Conservation (phyloP, 2,888 invertebrate genomes). For the Papilio protenor region DNA sequence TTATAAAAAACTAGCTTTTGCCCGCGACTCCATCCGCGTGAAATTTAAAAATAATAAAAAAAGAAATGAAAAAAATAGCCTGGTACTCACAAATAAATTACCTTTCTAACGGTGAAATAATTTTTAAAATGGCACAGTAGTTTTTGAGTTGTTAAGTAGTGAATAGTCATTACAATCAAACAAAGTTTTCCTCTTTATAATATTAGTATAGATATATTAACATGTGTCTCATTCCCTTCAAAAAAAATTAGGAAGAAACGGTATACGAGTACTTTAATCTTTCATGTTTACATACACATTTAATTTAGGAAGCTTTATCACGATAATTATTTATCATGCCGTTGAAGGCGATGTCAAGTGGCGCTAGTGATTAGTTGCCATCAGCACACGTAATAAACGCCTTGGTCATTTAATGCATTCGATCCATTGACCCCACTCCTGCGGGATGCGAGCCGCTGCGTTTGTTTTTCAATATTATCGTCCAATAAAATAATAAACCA, state of each 20-base stretch:
- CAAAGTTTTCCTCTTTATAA: too few species aligned
- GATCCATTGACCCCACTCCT: conserved; percentile 76
- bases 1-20: background rate
- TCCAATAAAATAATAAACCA: conserved; percentile 55
- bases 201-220: too few species aligned
- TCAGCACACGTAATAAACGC: conserved; percentile 65
- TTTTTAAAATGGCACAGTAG: too few species aligned
- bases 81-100: too few species aligned
- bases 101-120: too few species aligned
- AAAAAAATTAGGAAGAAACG: background rate
- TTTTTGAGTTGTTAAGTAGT: too few species aligned
- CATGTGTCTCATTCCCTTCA: background rate
- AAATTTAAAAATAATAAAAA: too few species aligned
- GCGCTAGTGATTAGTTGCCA: conserved; percentile 52
- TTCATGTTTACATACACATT: background rate
- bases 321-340: background rate
- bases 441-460: conserved; percentile 60
- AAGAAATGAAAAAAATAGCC: too few species aligned
- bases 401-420: conserved; percentile 73
- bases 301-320: background rate
- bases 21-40: too few species aligned
- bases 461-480: conserved; percentile 69
- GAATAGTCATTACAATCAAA: too few species aligned
- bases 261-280: background rate
- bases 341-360: conserved; percentile 28